Evolutionary conservation across 2,797 vertebrate genomes (phyloP).

Genomic region (Alauda arvensis): DNA sequence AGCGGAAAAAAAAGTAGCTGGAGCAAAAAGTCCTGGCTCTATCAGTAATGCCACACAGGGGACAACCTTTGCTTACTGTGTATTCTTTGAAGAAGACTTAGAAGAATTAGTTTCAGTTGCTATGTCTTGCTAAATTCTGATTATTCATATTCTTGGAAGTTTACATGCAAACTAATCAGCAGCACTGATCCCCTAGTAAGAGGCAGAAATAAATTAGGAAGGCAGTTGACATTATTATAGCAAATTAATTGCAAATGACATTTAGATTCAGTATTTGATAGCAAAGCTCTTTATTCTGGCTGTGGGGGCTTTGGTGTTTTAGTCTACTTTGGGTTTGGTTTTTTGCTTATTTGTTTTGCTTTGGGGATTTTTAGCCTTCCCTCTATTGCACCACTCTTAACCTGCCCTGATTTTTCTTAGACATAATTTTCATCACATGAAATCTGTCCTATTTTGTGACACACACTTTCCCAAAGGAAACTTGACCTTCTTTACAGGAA

Average conservation of each 20-base stretch:
- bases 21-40: not conserved
- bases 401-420: slow-evolving; percentile 51
- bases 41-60: not conserved
- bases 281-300: not conserved
- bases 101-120: not conserved
- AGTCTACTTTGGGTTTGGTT: not conserved
- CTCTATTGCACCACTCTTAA: not conserved
- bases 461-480: slow-evolving; percentile 60
- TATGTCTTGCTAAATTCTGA: not conserved
- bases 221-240: not conserved
- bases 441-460: slow-evolving; percentile 46
- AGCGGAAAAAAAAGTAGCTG: not conserved
- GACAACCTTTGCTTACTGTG: not conserved
- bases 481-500: slow-evolving; percentile 62
- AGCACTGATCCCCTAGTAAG: not conserved
- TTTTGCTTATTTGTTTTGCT: not conserved
- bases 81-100: not conserved
- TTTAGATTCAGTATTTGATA: not conserved
- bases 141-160: not conserved
- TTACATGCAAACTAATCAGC: slow-evolving; percentile 15
- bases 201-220: slow-evolving; percentile 32
- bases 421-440: slow-evolving; percentile 23
- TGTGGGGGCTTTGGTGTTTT: not conserved
- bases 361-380: not conserved
- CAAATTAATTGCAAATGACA: slow-evolving; percentile 18